These are phyloP conservation scores for Papilio aristodemus DNA, from an alignment of 1,140 invertebrate genomes.

Conservation along the genomic window DNA sequence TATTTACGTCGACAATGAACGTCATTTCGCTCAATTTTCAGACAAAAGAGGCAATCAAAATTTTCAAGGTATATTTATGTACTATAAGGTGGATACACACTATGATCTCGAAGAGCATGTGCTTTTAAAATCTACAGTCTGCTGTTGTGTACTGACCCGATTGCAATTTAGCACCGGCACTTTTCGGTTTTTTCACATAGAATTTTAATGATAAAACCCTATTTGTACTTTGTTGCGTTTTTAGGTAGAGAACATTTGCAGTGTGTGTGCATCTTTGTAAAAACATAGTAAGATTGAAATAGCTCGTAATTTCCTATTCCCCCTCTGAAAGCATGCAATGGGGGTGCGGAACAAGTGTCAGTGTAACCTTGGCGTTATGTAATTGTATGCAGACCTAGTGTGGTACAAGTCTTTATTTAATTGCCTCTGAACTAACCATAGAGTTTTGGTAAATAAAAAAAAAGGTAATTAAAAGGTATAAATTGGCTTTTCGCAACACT, in stretches of 20 bases:
- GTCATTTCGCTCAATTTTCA: conserved; percentile 6
- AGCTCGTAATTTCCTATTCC: conserved; percentile 59
- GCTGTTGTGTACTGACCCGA: not conserved
- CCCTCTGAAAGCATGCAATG: conserved; percentile 56
- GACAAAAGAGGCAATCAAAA: conserved; percentile 28
- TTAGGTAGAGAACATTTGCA: no score
- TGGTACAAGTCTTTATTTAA: conserved; percentile 54
- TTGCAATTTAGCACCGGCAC: not conserved
- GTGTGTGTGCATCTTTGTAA: no score
- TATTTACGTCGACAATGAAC: conserved; percentile 20
- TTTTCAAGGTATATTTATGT: conserved; percentile 6
- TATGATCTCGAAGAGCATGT: not conserved
- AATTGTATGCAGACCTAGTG: conserved; percentile 54
- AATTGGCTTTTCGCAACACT: no score
- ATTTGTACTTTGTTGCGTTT: no score
- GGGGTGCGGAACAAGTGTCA: conserved; percentile 58
- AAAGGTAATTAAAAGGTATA: no score
- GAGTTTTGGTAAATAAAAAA: no score
- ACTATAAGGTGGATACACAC: not conserved
- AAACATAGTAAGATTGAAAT: conserved; percentile 40
- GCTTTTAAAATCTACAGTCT: no score
- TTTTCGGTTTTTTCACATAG: no score
- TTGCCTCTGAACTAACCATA: not conserved
- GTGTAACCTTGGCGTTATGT: conserved; percentile 61
- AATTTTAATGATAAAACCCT: no score